Percentiles rank a stretch among this genome's conserved stretches.
These are phyloP conservation scores for Campylorhamphus procurvoides DNA, from an alignment of 2,113 vertebrate species.

Conservation along the genomic window DNA sequence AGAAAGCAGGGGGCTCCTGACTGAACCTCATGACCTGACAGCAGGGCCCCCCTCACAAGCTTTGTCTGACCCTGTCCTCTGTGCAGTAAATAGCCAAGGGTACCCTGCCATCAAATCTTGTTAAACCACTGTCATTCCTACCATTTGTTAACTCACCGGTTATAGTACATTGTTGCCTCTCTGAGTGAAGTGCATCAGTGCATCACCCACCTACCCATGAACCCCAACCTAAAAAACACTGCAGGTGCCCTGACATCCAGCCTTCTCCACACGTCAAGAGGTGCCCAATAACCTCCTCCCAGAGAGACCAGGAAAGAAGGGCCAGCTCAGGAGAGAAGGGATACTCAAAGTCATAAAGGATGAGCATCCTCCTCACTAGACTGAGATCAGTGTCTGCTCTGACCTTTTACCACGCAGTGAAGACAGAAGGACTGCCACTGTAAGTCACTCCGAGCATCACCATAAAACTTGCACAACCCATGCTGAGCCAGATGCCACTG, in stretches of 20 bases:
- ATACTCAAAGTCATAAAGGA: fast-evolving
- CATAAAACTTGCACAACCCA: background rate
- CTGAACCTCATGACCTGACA: background rate
- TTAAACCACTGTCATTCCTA: background rate
- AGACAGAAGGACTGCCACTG: background rate
- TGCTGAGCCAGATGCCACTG: fast-evolving
- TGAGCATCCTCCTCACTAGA: background rate
- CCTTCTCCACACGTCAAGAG: background rate
- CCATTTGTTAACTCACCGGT: background rate
- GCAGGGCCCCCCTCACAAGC: background rate
- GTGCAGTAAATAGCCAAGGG: background rate
- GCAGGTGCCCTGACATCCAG: background rate
- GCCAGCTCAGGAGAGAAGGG: background rate
- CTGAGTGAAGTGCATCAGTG: background rate
- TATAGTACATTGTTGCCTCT: background rate
- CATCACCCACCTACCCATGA: background rate
- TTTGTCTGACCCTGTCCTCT: background rate
- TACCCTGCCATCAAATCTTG: background rate
- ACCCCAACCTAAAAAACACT: no score
- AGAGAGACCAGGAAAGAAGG: background rate
- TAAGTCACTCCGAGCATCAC: background rate
- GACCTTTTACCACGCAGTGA: fast-evolving
- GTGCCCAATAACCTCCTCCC: background rate
- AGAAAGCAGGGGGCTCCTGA: background rate
- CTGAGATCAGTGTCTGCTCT: background rate